A percentile compares a stretch with the other conserved stretches of the same genome.
These are phyloP conservation scores for Unio pictorum DNA, from an alignment of 2,888 invertebrate genomes.

Conservation along the genomic window DNA sequence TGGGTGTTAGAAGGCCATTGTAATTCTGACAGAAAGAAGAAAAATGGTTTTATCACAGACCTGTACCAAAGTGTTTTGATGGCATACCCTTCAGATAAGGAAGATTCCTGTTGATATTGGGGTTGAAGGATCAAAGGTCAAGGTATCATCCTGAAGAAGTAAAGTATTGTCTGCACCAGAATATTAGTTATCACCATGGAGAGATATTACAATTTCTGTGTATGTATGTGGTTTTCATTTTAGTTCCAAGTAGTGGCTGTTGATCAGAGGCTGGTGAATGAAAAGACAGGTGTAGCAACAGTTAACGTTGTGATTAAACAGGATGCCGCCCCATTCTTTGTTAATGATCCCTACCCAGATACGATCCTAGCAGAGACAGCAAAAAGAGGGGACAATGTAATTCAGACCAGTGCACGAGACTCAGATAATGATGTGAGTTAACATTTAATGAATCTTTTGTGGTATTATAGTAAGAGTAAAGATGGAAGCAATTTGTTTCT, in stretches of 20 bases:
- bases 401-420: constrained; percentile 33
- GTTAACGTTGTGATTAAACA: constrained; percentile 32
- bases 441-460: background rate
- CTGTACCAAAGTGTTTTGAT: too few relatives aligned
- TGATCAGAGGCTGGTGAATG: constrained; percentile 20
- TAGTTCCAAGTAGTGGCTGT: constrained; percentile 18
- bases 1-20: too few relatives aligned
- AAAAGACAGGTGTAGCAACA: constrained; percentile 19
- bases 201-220: too few relatives aligned
- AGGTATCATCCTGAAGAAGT: background rate
- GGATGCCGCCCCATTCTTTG: constrained; percentile 23
- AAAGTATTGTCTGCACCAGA: too few relatives aligned
- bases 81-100: too few relatives aligned
- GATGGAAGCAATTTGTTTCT: too few relatives aligned
- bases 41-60: too few relatives aligned
- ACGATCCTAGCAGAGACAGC: constrained; percentile 18
- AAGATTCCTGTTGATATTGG: too few relatives aligned
- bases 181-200: too few relatives aligned
- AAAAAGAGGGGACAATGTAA: constrained; percentile 16
- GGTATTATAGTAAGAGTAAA: too few relatives aligned
- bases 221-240: constrained; percentile 3
- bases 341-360: constrained; percentile 16
- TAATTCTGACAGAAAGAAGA: too few relatives aligned
- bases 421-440: constrained; percentile 32
- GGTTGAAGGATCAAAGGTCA: too few relatives aligned